A percentile compares a stretch with the other conserved stretches of the same genome.
Conservation (phyloP, 2,888 invertebrate species). For the Pegoplata infirma region DNA sequence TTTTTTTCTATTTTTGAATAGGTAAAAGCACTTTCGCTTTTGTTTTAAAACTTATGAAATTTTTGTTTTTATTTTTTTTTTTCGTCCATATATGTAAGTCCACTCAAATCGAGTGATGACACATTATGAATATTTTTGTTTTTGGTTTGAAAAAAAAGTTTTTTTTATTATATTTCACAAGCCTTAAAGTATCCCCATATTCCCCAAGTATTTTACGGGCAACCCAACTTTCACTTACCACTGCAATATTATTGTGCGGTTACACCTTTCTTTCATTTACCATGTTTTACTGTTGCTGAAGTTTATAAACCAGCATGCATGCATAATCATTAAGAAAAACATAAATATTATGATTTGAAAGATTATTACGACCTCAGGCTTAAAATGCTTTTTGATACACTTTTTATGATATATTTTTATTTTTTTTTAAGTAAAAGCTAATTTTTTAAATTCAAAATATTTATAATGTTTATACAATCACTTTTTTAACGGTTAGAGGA, state of each 20-base stretch:
- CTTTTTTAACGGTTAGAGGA: too few species aligned
- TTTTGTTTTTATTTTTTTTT: too few species aligned
- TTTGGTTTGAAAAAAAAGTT: not conserved
- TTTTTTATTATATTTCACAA: not conserved
- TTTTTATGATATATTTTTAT: too few species aligned
- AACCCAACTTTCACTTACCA: slow-evolving; percentile 6
- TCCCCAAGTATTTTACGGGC: not conserved
- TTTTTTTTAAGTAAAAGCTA: too few species aligned
- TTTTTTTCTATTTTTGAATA: not conserved
- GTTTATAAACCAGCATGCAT: not conserved
- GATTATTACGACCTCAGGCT: not conserved
- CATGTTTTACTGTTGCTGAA: not conserved
- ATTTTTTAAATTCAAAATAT: too few species aligned
- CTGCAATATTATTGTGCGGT: not conserved
- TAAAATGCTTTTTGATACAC: not conserved
- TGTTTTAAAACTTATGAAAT: not conserved
- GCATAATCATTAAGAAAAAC: not conserved
- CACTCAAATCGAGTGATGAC: not conserved
- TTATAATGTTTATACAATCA: too few species aligned
- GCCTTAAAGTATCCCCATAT: not conserved
- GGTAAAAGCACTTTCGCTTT: slow-evolving; percentile 36
- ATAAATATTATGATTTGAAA: not conserved
- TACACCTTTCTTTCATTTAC: slow-evolving; percentile 21
- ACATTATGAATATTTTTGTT: not conserved
- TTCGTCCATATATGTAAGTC: too few species aligned